Base-by-base conservation (phyloP, 2,113 vertebrate species). In the Elanoides forficatus region DNA sequence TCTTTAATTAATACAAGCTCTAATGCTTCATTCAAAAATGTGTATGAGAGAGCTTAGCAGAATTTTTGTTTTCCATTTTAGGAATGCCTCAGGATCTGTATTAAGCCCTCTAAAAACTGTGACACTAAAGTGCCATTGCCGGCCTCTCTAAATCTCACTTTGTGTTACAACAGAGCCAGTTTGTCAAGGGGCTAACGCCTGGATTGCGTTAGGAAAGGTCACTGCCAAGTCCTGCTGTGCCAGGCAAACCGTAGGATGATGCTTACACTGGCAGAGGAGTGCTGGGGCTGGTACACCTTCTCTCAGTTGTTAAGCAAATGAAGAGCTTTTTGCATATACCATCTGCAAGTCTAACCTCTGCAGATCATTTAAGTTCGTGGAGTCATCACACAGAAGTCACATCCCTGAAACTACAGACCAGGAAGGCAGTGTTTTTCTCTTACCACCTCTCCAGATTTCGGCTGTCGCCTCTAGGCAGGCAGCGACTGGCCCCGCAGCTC, bases 1-100 rank as follows among this genome's bases (percentile, higher is more conserved):
- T 91, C 88, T 85, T 78, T 67, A 81, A 83, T 72, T 92, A 83
- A 92, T 81, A 55, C 81, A n/a, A 47, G 23, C n/a, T 90, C 73
- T 83, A 86, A 89, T 71, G 21, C 18, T 86, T 80, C 25, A 40
- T 75, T 95, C 48, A 68, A 74, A 93, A 93, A 60, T 10, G 23
- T 34, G 1, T n/a, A 9, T 22, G 12, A 82, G 66, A 83, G 13
- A 58, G 32, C 72, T 76, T 27, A 55, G 63, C 83, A 88, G 73
- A 70, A 43, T 32, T 60, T 63, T 83, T 66, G 13, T 42, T 70
- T 38, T 50, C 27, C 26, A 13, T 88, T 92, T 95, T 81, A 89
- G 79, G 70, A 87, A 80, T 65, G 43, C 26, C 58, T 82, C 38
- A 5, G 25, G 55, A 47, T 84, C 67, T 50, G 8, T 30, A 34